Percentiles rank a stretch among this genome's conserved stretches.
These are phyloP conservation scores for Panagrolaimus sp. DNA, from an alignment of 1,140 invertebrate species.

Conservation along the genomic window DNA sequence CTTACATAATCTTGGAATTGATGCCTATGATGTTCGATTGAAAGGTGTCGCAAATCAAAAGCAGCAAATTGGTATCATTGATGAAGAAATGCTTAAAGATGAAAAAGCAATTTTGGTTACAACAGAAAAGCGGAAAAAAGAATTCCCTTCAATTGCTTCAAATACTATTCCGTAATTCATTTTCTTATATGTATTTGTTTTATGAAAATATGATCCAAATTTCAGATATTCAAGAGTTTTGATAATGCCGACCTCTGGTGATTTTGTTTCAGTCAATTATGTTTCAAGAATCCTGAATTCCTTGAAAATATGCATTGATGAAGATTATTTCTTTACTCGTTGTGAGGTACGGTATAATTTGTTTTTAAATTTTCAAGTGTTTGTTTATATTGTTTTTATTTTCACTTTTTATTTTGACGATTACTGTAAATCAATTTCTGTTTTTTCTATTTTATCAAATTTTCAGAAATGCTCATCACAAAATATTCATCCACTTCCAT, in stretches of 20 bases:
- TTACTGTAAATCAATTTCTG: background rate
- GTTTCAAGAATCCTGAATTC: background rate
- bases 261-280: background rate
- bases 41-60: background rate
- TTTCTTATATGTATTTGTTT: no score
- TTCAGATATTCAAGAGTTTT: no score
- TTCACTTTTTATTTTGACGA: background rate
- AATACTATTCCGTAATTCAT: background rate
- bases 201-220: no score
- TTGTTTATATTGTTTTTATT: no score
- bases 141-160: background rate
- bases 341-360: background rate
- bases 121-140: background rate
- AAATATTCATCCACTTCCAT: background rate
- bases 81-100: constrained; percentile 1
- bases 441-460: background rate
- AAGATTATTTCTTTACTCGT: background rate
- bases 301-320: background rate
- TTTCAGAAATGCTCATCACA: constrained; percentile 1
- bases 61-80: background rate
- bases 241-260: background rate
- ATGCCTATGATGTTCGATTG: no score
- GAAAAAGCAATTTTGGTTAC: background rate
- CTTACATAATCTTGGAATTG: background rate
- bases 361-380: background rate